Evolutionary conservation across 2,113 vertebrate species (phyloP).

Genomic region (Anoplopoma fimbria): DNA sequence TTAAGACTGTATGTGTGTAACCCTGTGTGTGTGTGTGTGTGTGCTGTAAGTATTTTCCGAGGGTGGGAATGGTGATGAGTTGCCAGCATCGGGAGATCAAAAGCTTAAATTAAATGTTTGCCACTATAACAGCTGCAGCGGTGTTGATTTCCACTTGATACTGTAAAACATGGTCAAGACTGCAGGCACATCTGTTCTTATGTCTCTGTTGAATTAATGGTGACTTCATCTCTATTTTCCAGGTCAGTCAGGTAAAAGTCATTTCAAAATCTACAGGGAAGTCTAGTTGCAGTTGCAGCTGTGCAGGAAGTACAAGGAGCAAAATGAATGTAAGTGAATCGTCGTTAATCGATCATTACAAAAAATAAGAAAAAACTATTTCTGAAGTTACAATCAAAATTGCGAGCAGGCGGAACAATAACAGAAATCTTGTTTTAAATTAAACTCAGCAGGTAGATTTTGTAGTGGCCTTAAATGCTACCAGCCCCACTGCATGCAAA

Average conservation of each 20-base stretch:
- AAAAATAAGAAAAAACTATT: neutral
- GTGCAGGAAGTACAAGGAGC: neutral
- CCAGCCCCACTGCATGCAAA: slow-evolving; percentile 22
- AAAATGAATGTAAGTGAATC: neutral
- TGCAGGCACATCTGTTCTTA: neutral
- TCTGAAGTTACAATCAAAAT: neutral
- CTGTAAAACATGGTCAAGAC: slow-evolving; percentile 30
- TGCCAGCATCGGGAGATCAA: slow-evolving; percentile 61
- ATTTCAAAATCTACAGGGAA: neutral
- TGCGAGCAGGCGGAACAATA: slow-evolving; percentile 5
- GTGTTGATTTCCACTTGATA: slow-evolving; percentile 50
- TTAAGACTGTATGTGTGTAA: slow-evolving; percentile 7
- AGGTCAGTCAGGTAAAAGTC: no score
- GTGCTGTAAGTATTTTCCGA: slow-evolving; percentile 57
- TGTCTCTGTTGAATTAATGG: slow-evolving; percentile 13
- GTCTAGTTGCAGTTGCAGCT: no score
- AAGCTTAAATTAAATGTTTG: slow-evolving; percentile 68
- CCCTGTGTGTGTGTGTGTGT: slow-evolving; percentile 24
- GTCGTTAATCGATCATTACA: neutral
- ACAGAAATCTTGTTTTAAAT: slow-evolving; percentile 11
- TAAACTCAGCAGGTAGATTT: slow-evolving; percentile 15
- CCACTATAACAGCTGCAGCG: slow-evolving; percentile 64
- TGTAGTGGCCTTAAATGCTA: slow-evolving; percentile 12
- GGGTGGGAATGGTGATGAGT: slow-evolving; percentile 60
- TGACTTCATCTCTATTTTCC: neutral